Percentiles rank a stretch among this genome's conserved stretches.
Conservation (phyloP, 1,140 invertebrate genomes). For the Macrotrachela quadricornifera region DNA sequence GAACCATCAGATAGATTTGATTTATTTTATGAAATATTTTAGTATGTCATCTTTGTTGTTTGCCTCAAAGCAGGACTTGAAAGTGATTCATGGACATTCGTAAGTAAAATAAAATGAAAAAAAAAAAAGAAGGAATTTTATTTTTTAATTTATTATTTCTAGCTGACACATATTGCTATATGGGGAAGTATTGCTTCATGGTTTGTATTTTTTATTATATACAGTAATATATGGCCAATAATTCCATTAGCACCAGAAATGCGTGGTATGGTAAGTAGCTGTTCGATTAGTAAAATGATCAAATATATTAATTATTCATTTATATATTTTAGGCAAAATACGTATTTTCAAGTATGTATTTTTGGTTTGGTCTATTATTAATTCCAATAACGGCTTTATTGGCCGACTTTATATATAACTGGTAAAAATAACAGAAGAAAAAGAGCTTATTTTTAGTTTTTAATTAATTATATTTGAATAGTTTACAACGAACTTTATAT, state of each 20-base stretch:
- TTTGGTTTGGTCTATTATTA: slow-evolving; percentile 76
- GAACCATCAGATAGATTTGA: not conserved
- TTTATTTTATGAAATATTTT: slow-evolving; percentile 31
- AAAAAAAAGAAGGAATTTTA: not conserved
- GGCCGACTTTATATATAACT: slow-evolving; percentile 63
- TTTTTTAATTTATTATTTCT: slow-evolving; percentile 10
- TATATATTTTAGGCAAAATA: slow-evolving; percentile 37
- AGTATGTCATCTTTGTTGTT: slow-evolving; percentile 88
- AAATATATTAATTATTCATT: no score
- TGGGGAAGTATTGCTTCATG: slow-evolving; percentile 84
- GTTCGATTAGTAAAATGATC: no score
- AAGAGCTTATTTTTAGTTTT: not conserved
- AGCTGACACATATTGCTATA: slow-evolving; percentile 73
- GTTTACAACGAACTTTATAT: slow-evolving; percentile 56
- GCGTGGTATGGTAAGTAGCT: slow-evolving; percentile 51
- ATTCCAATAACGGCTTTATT: slow-evolving; percentile 66
- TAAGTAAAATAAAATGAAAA: slow-evolving; percentile 13
- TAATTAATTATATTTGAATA: slow-evolving; percentile 28
- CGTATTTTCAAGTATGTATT: slow-evolving; percentile 63
- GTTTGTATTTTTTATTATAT: slow-evolving; percentile 73
- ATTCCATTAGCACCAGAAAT: slow-evolving; percentile 74
- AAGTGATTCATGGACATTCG: slow-evolving; percentile 85
- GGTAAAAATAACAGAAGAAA: slow-evolving; percentile 36
- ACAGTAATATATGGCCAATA: slow-evolving; percentile 70
- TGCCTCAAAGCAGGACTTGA: slow-evolving; percentile 88